Percentiles rank a stretch among this genome's conserved stretches.
Evolutionary conservation across 2,113 vertebrate species (phyloP).

Genomic region (Lasiurus borealis): DNA sequence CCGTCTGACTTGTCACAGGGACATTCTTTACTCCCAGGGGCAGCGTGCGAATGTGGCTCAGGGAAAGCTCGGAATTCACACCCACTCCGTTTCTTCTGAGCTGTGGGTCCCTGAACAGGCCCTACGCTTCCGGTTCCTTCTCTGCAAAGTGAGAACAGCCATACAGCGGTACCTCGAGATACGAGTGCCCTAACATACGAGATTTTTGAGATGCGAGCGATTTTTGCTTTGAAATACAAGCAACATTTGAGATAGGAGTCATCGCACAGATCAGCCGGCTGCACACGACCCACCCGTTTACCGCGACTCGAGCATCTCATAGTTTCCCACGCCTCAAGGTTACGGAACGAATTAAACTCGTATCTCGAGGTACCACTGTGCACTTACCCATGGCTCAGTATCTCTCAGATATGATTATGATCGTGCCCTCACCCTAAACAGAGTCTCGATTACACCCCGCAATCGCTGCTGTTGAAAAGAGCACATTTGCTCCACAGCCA

Average conservation of each 20-base stretch:
- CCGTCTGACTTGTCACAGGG: background rate
- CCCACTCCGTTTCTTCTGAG: background rate
- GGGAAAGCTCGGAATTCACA: conserved; percentile 41
- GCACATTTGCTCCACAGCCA: background rate
- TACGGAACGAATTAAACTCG: too few relatives aligned
- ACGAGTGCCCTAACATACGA: too few relatives aligned
- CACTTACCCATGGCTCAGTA: background rate
- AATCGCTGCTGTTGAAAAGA: conserved; percentile 21
- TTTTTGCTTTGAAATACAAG: too few relatives aligned
- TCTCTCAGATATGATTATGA: conserved; percentile 34
- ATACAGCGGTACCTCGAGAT: background rate
- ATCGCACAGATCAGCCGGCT: too few relatives aligned
- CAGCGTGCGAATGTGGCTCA: background rate
- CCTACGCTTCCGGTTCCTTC: conserved; percentile 13
- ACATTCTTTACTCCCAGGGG: background rate
- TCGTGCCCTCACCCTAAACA: background rate
- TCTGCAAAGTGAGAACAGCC: background rate
- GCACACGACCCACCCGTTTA: too few relatives aligned
- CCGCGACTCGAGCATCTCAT: too few relatives aligned
- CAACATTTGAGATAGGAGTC: too few relatives aligned
- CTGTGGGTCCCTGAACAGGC: background rate
- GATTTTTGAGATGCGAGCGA: too few relatives aligned
- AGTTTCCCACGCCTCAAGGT: too few relatives aligned
- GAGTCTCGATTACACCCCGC: background rate
- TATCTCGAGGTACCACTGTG: too few relatives aligned